Conservation (phyloP, 1,140 invertebrate genomes). For the Apocrypta bakeri region DNA sequence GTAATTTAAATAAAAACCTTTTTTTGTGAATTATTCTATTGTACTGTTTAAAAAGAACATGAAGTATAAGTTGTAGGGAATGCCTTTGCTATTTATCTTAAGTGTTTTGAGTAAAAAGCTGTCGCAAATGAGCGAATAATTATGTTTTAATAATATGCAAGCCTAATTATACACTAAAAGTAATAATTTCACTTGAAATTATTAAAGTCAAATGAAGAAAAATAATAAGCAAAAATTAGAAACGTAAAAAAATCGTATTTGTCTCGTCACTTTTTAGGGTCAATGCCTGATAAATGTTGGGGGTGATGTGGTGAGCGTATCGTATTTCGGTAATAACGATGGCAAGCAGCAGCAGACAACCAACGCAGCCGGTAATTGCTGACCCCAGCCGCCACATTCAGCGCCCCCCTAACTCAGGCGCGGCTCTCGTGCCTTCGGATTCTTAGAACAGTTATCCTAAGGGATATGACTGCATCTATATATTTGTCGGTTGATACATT, state of each 20-base stretch:
- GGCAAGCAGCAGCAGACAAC: constrained; percentile 50
- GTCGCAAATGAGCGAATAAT: no score
- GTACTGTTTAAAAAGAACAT: no score
- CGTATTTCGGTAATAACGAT: constrained; percentile 73
- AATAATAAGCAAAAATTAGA: no score
- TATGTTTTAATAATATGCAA: no score
- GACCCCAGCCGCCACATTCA: constrained; percentile 70
- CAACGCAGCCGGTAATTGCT: constrained; percentile 62
- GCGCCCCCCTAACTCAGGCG: constrained; percentile 65
- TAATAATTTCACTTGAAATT: no score
- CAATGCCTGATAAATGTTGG: constrained; percentile 96
- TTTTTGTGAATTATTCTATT: no score
- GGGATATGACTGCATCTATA: not conserved
- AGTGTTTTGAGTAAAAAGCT: no score
- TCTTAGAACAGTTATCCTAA: not conserved
- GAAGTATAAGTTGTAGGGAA: no score
- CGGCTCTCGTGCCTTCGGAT: not conserved
- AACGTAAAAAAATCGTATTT: not conserved
- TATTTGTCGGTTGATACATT: not conserved
- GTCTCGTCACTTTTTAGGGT: constrained; percentile 77
- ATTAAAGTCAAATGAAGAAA: no score
- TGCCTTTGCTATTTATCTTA: no score
- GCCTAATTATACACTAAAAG: no score
- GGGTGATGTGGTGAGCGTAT: constrained; percentile 91
- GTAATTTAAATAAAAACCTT: no score